A percentile compares a stretch with the other conserved stretches of the same genome.
Evolutionary conservation across 35 echinoderm and acorn worm genomes (phyloP).

Genomic region (Apostichopus californicus): DNA sequence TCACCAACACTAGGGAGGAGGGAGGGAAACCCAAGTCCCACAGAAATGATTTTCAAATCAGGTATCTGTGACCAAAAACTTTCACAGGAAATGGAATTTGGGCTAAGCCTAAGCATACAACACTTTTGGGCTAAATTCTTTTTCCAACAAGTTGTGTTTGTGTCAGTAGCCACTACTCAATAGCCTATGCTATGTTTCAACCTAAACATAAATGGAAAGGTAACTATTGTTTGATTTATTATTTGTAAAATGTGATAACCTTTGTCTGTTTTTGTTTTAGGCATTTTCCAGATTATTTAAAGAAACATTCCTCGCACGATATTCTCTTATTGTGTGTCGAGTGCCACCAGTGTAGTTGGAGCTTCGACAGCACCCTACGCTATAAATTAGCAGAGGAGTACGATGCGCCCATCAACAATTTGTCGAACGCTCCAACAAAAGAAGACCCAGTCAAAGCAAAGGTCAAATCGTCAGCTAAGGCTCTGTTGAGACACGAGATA

Average conservation of each 20-base stretch:
- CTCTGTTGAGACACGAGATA: slow-evolving; percentile 63
- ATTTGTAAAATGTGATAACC: too few species aligned
- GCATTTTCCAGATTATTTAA: slow-evolving; percentile 86
- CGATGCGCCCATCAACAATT: slow-evolving; percentile 69
- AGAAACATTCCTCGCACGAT: slow-evolving; percentile 94
- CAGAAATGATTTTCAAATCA: too few species aligned
- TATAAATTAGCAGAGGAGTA: slow-evolving; percentile 65
- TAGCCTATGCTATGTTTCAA: not conserved
- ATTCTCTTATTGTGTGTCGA: slow-evolving; percentile 82
- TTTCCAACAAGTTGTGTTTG: too few species aligned
- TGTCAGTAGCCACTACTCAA: too few species aligned
- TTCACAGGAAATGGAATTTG: too few species aligned
- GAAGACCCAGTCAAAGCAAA: slow-evolving; percentile 62
- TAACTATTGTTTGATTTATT: too few species aligned
- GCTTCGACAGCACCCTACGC: slow-evolving; percentile 66
- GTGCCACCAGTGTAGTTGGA: slow-evolving; percentile 80
- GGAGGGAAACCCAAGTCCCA: too few species aligned
- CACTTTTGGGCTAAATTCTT: too few species aligned
- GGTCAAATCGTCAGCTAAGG: slow-evolving; percentile 80
- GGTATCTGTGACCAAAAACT: too few species aligned
- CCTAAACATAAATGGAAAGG: too few species aligned
- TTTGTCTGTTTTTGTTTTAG: slow-evolving; percentile 19
- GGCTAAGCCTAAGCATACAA: too few species aligned
- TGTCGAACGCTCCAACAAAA: slow-evolving; percentile 50
- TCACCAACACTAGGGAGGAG: too few species aligned